Base-by-base conservation (phyloP, 1,140 invertebrate genomes). In the Bombus superbus region DNA sequence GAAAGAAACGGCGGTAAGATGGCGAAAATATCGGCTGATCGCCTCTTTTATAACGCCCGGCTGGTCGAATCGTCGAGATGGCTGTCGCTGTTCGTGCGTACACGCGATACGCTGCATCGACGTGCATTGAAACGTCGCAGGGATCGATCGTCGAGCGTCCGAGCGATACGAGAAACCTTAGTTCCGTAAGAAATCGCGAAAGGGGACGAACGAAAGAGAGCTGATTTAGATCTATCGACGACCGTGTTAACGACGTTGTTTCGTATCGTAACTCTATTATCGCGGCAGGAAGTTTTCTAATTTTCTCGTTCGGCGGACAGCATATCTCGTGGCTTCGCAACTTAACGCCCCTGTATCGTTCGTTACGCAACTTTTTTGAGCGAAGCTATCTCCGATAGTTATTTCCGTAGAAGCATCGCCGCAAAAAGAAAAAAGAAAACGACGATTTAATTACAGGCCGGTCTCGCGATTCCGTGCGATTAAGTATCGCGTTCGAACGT, bases 1-100 rank as follows among this genome's bases (percentile, higher is more conserved):
- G 22, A n/a, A 47, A 22, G 15, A 42, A 0, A 28, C 22, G 11
- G 6, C 10, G 69, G 47, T 42, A 80, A 10, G 53, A 80, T 87
- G 64, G 76, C n/a, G 28, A 66, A 66, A 68, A 87, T 87, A 80
- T 87, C 15, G 32, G 6, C n/a, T 66, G 64, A 66, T 66, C 64
- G 64, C 5, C 32, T 35, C 15, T 35, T 66, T 66, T 32, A 53
- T 53, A 53, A 53, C 18, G 5, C 47, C 0, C 13, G 47, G 1
- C 47, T 11, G 5, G 5, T 47, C 47, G 18, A 6, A 53, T 18
- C 15, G 47, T 6, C 47, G 47, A 53, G 18, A 22, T 53, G 6
- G 18, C 5, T 22, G 47, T 18, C 47, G 18, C 18, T 53, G 18
- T 53, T 18, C 47, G 5, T 18, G 47, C 5, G 47, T 53, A 53